Conservation (phyloP, 2,888 invertebrate genomes). For the Halictus quadricinctus region DNA sequence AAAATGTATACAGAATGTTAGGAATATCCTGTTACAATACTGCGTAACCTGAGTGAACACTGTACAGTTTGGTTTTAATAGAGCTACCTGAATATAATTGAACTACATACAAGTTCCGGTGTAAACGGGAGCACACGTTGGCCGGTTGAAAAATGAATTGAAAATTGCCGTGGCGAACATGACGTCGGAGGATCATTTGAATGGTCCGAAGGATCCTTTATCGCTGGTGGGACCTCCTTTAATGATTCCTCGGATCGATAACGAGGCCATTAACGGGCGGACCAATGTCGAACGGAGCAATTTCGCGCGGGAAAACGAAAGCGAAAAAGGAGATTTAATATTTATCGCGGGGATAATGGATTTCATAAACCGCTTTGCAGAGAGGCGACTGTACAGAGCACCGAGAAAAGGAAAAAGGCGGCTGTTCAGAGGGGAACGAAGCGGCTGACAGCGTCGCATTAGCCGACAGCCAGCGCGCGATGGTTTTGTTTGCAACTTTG, state of each 20-base stretch:
- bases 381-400: constrained; percentile 6
- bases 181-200: constrained; percentile 20
- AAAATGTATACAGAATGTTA: too few species aligned
- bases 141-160: constrained; percentile 54
- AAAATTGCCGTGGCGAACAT: constrained; percentile 44
- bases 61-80: too few species aligned
- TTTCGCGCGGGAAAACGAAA: constrained; percentile 65
- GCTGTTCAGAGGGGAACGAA: constrained; percentile 6
- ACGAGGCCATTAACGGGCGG: constrained; percentile 64
- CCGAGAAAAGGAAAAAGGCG: constrained; percentile 11
- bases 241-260: constrained; percentile 61
- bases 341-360: constrained; percentile 70
- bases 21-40: too few species aligned
- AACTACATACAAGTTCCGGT: not conserved
- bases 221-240: constrained; percentile 51
- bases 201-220: constrained; percentile 13
- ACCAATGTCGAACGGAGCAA: constrained; percentile 57
- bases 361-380: constrained; percentile 66
- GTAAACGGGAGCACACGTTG: not conserved
- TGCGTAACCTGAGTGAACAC: too few species aligned
- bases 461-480: constrained; percentile 38
- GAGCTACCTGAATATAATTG: too few species aligned
- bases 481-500: constrained; percentile 67
- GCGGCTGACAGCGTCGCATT: constrained; percentile 55
- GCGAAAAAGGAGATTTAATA: constrained; percentile 65